Evolutionary conservation across 2,888 invertebrate species (phyloP), one percentile per base, ranked within the genome.

Genomic region (Noctua janthe): DNA sequence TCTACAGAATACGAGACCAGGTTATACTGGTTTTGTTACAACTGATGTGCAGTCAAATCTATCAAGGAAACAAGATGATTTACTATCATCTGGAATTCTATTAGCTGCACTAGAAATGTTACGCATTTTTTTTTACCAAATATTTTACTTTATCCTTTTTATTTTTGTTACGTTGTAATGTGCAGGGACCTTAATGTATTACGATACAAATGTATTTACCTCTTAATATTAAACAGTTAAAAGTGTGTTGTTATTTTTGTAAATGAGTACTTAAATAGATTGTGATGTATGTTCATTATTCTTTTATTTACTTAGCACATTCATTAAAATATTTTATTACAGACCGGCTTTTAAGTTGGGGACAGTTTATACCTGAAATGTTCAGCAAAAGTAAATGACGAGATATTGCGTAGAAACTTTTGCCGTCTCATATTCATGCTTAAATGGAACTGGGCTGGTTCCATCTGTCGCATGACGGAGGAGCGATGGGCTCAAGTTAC

Each of bases 201-300:
- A 66, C 0, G 7, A 74, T 15, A 77, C 8, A 29, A 70, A 74
- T 15, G 56, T 87, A 71, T 81, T 77, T 78, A 79, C 56, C 75
- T 86, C 67, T 74, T 70, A 77, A 67, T 70, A 75, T 81, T 13
- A 70, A 76, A 85, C 35, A 51, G 67, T 71, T 66, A 81, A 59
- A 72, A 73, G 64, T 79, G 66, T 83, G 64, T 75, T 81, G 51
- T 69, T 83, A 86, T 78, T 84, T 88, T 86, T 88, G 67, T 81
- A 88, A 83, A 81, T 80, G 82, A 85, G 78, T 81, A 80, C 81
- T 83, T 87, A 88, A 90, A 88, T 88, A 87, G 51, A 85, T 77
- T 82, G 81, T 82, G 76, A 82, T 83, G 80, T 82, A 82, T 86
- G 79, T 82, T 4, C 0, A 81, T 70, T 54, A 13, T n/a, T 82